phyloP scores from a whole-genome alignment of 2,113 vertebrate species.

The Caranx ignobilis region DNA sequence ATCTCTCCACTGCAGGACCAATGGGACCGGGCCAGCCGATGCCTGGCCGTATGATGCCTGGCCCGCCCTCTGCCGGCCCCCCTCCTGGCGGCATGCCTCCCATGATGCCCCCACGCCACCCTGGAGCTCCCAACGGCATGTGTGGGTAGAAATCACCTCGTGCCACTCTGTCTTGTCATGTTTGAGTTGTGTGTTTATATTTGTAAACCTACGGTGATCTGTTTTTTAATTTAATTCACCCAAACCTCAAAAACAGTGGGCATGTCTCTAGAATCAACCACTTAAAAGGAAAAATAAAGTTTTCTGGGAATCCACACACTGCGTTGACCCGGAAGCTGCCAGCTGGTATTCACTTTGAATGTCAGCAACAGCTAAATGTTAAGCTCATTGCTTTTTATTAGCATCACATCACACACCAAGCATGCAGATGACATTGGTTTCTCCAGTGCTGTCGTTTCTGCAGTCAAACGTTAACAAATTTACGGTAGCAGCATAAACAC shows the following conservation, averaged over 20 bases:
- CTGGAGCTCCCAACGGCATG: constrained; percentile 93
- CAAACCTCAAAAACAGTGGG: neutral
- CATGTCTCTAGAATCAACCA: neutral
- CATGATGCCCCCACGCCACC: constrained; percentile 90
- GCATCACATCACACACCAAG: neutral
- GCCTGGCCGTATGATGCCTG: constrained; percentile 89
- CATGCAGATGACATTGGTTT: neutral
- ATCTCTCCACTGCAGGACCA: constrained; percentile 83
- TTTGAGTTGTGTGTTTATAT: too few species aligned
- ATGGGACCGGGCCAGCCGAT: constrained; percentile 89
- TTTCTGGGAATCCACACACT: constrained; percentile 32
- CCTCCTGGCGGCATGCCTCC: constrained; percentile 85
- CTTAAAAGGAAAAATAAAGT: neutral
- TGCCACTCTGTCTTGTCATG: neutral
- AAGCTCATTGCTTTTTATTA: constrained; percentile 18
- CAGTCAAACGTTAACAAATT: neutral
- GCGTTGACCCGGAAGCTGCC: neutral
- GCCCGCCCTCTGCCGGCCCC: constrained; percentile 73
- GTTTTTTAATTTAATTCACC: neutral
- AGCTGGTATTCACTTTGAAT: constrained; percentile 42
- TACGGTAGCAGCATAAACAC: neutral
- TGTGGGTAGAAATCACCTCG: constrained; percentile 85
- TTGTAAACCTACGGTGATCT: neutral
- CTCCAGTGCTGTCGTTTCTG: neutral
- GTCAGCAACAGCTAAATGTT: constrained; percentile 37